A percentile compares a stretch with the other conserved stretches of the same genome.
phyloP scores from a whole-genome alignment of 2,888 invertebrate species.

The Agriotes lineatus region DNA sequence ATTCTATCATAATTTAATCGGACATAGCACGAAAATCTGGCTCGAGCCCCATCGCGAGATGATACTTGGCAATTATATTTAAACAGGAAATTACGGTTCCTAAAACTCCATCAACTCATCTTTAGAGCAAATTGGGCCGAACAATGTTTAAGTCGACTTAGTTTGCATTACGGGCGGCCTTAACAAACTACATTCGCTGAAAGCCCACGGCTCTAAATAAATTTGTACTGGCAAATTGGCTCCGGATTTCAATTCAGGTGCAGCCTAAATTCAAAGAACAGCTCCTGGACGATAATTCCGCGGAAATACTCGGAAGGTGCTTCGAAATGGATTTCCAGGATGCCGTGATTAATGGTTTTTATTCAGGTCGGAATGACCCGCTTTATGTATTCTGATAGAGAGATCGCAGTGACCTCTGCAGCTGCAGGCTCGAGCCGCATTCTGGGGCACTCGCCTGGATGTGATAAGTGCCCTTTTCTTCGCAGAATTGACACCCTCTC shows the following conservation, averaged over 20 bases:
- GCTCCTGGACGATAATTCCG: too few species aligned
- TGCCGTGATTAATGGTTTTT: slow-evolving; percentile 21
- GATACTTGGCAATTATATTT: background rate
- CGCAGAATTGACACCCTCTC: slow-evolving; percentile 28
- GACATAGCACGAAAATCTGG: background rate
- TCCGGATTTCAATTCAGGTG: background rate
- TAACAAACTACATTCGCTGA: background rate
- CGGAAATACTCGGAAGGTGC: slow-evolving; percentile 7
- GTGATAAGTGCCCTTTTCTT: slow-evolving; percentile 33
- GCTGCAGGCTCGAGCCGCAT: slow-evolving; percentile 16
- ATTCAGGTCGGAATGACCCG: slow-evolving; percentile 17
- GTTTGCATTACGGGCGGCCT: background rate
- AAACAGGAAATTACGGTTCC: too few species aligned
- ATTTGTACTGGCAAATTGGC: slow-evolving; percentile 6
- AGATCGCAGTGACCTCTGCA: slow-evolving; percentile 19
- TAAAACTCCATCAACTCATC: too few species aligned
- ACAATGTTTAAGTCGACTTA: background rate
- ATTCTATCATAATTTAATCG: background rate
- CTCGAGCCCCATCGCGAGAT: background rate
- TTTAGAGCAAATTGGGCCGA: too few species aligned
- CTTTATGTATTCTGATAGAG: slow-evolving; percentile 18
- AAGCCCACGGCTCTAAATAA: background rate
- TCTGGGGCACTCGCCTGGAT: slow-evolving; percentile 24
- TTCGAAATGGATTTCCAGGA: slow-evolving; percentile 11
- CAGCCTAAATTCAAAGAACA: too few species aligned